Conservation (phyloP, 2,888 invertebrate species). For the Mantis religiosa region DNA sequence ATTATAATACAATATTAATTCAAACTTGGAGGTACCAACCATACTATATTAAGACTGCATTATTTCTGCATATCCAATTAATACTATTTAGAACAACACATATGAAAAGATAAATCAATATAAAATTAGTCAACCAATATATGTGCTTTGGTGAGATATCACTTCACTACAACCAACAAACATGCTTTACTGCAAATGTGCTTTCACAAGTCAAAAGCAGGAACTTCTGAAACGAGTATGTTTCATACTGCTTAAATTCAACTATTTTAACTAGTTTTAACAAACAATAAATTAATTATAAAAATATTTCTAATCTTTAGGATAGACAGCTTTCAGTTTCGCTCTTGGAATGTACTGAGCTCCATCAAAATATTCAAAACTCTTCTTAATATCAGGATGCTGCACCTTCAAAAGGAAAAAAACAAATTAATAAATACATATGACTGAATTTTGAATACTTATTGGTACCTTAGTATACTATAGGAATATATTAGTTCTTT, state of each 20-base stretch:
- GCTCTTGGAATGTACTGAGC: slow-evolving; percentile 46
- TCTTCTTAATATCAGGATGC: slow-evolving; percentile 43
- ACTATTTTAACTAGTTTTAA: not conserved
- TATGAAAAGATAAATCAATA: not conserved
- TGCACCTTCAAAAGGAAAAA: slow-evolving; percentile 38
- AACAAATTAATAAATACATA: not conserved
- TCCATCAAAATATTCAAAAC: slow-evolving; percentile 48
- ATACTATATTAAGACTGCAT: not conserved
- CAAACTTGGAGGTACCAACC: not conserved
- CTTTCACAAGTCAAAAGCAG: not conserved
- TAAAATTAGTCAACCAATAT: not conserved
- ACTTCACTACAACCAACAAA: not conserved
- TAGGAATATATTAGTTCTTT: too few relatives aligned
- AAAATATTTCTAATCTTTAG: slow-evolving; percentile 40
- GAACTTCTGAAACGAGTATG: not conserved
- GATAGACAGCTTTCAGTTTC: slow-evolving; percentile 44
- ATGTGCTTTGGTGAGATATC: not conserved
- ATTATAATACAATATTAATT: not conserved
- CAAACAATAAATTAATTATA: not conserved
- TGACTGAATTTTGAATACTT: too few relatives aligned
- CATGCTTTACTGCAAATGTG: not conserved
- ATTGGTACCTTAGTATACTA: too few relatives aligned
- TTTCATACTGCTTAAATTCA: not conserved
- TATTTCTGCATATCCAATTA: not conserved
- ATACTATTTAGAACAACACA: not conserved